These are phyloP conservation scores for Eupithecia vulgata DNA, from an alignment of 2,888 invertebrate genomes.

Conservation along the genomic window DNA sequence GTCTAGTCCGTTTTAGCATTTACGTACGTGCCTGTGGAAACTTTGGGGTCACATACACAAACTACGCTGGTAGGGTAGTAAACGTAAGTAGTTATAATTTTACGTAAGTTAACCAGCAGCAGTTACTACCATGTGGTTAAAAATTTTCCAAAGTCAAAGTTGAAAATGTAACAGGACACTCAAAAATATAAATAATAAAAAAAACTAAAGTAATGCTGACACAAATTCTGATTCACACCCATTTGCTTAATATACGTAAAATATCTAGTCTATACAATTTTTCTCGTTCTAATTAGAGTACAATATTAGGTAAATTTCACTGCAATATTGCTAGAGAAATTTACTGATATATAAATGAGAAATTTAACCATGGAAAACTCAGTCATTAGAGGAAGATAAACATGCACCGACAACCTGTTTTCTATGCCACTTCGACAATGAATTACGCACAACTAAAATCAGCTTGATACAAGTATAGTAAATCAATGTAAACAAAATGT, in stretches of 20 bases:
- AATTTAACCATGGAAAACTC: neutral
- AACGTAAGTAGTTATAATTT: neutral
- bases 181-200: neutral
- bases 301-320: neutral
- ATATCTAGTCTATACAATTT: neutral
- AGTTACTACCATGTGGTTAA: neutral
- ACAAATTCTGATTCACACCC: neutral
- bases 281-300: neutral
- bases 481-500: constrained; percentile 31
- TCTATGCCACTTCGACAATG: neutral
- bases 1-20: constrained; percentile 29
- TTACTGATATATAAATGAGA: neutral
- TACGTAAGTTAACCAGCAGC: neutral
- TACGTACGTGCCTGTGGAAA: constrained; percentile 13
- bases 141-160: neutral
- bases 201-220: too few relatives aligned
- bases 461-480: constrained; percentile 21
- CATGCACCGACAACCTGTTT: constrained; percentile 17
- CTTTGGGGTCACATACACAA: constrained; percentile 10
- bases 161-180: neutral
- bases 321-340: neutral
- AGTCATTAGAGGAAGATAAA: neutral
- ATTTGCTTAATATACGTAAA: neutral
- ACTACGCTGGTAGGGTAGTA: neutral
- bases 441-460: constrained; percentile 21